Base-by-base conservation (phyloP, 2,888 invertebrate genomes). In the Charanyca ferruginea region DNA sequence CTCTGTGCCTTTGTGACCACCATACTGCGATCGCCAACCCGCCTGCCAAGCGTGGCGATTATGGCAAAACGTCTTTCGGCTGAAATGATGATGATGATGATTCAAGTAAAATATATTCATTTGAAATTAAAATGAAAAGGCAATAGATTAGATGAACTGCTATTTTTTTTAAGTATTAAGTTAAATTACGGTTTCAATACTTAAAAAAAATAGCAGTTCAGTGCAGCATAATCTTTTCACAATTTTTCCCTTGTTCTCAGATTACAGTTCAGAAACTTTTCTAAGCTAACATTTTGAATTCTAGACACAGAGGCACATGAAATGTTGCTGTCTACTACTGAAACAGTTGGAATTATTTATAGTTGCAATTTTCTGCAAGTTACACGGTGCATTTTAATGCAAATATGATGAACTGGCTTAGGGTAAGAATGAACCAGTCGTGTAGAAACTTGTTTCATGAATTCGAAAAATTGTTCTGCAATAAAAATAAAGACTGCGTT, bases 281-380 rank as follows among this genome's bases (percentile, higher is more conserved):
- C 55, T 65, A 60, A 65, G 52, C 32, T 8, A 32, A 22, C 16
- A 49, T 47, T 70, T 65, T 49, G 25, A 45, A 74, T 71, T 71
- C 60, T n/a, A 35, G 35, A 28, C 76, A 49, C 66, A 53, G 1
- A 44, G 8, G 25, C 47, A 38, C 45, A 57, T 65, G 48, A 71
- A 71, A 74, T 57, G 57, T 66, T 3, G 13, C 60, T 60, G 57
- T 66, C 76, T 57, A 16, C 25, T 32, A 11, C 47, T 75, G 51
- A 32, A 61, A 57, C 62, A 38, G 52, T 18, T 47, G 28, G 55
- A 66, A 59, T 72, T 77, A 75, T 77, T 77, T 75, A 72, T 55
- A 23, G 74, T 62, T 59, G 62, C 74, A 77, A 75, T 75, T 58
- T 72, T 62, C 51, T 35, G 45, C 44, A 11, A 44, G 51, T 42